phyloP scores from a whole-genome alignment of 2,113 vertebrate genomes.

The Macaca mulatta region DNA sequence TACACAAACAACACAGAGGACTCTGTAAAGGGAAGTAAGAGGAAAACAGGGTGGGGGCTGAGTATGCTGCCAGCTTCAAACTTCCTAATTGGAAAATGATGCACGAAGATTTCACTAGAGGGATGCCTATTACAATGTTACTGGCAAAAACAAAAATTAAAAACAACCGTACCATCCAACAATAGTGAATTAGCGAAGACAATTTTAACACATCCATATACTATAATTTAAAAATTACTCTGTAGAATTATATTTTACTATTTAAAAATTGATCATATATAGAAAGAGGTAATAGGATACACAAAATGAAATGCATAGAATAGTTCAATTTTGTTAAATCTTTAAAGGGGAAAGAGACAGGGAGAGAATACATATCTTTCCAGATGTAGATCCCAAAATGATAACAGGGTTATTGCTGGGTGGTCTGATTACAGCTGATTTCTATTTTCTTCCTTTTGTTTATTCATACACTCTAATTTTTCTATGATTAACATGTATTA shows the following conservation, averaged over 20 bases:
- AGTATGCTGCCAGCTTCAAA: background rate
- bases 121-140: background rate
- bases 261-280: background rate
- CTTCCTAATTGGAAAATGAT: background rate
- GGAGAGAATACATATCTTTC: background rate
- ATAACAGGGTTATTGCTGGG: conserved; percentile 34
- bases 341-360: background rate
- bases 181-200: background rate
- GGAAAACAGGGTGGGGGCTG: background rate
- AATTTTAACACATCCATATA: background rate
- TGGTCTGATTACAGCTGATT: conserved; percentile 48
- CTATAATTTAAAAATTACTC: background rate
- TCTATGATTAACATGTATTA: background rate
- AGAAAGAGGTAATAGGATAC: background rate
- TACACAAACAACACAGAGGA: too few species aligned
- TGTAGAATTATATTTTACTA: background rate
- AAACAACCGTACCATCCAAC: background rate
- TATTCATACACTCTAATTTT: conserved; percentile 3
- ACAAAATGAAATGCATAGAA: background rate
- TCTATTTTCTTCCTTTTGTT: conserved; percentile 52
- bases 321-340: background rate
- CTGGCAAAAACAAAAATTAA: conserved; percentile 39
- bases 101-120: background rate
- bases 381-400: conserved; percentile 22
- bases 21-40: background rate